Percentiles rank a stretch among this genome's conserved stretches.
These are phyloP conservation scores for Lottia gigantea DNA, from an alignment of 2,888 invertebrate species.

Conservation along the genomic window DNA sequence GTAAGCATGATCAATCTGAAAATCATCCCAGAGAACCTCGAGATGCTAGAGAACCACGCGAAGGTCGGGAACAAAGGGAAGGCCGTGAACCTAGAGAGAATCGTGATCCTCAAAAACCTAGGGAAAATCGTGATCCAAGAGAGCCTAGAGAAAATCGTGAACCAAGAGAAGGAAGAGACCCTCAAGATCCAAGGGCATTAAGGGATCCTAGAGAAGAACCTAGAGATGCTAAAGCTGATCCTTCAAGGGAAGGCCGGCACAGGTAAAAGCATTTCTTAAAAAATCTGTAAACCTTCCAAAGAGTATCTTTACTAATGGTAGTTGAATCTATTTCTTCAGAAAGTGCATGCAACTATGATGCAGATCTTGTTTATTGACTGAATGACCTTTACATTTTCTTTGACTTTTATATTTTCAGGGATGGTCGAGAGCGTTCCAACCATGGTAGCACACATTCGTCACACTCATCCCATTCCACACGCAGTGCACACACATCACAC, in stretches of 20 bases:
- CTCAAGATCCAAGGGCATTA: too few species aligned
- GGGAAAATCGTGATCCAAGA: constrained; percentile 27
- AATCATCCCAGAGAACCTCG: neutral
- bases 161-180: neutral
- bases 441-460: constrained; percentile 2
- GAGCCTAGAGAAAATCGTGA: constrained; percentile 34
- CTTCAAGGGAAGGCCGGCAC: too few species aligned
- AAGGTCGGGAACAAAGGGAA: constrained; percentile 32
- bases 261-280: too few species aligned
- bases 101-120: constrained; percentile 33
- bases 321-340: too few species aligned
- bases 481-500: constrained; percentile 19
- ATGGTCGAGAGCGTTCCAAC: constrained; percentile 9
- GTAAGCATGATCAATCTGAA: constrained; percentile 4
- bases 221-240: too few species aligned
- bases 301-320: too few species aligned
- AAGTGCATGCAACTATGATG: too few species aligned
- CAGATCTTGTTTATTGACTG: too few species aligned
- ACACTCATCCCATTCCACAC: constrained; percentile 18
- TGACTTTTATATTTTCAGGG: constrained; percentile 18
- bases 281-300: too few species aligned
- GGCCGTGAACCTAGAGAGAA: constrained; percentile 33
- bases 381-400: neutral
- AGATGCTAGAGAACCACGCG: constrained; percentile 1
- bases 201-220: too few species aligned